Evolutionary conservation across 2,888 invertebrate species (phyloP).

Genomic region (Buathra laborator): DNA sequence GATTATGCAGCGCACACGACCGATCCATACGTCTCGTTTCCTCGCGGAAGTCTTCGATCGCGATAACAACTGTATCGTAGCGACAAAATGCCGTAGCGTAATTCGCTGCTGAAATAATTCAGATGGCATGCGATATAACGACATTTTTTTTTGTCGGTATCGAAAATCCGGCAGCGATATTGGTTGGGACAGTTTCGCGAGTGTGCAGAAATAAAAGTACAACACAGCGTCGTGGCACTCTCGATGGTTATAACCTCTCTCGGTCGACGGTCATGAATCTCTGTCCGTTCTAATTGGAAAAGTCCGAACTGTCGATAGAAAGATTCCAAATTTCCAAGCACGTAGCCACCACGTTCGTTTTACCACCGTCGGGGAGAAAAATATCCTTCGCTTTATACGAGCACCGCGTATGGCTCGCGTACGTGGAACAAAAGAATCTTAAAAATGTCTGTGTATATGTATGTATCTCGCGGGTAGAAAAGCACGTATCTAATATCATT

Average conservation of each 20-base stretch:
- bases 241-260: background rate
- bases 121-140: background rate
- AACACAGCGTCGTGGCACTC: background rate
- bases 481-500: conserved; percentile 41
- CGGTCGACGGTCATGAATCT: conserved; percentile 75
- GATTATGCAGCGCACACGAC: conserved; percentile 50
- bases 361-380: conserved; percentile 35
- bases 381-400: conserved; percentile 58
- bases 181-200: background rate
- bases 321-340: conserved; percentile 73
- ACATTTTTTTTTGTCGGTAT: conserved; percentile 19
- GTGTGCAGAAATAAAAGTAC: background rate
- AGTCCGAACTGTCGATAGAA: conserved; percentile 75
- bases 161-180: background rate
- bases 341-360: conserved; percentile 69
- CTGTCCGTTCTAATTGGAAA: conserved; percentile 78
- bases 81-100: conserved; percentile 13
- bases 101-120: conserved; percentile 34
- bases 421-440: conserved; percentile 38
- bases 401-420: conserved; percentile 26
- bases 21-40: conserved; percentile 41
- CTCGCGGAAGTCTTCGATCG: conserved; percentile 35
- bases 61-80: conserved; percentile 40
- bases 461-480: background rate
- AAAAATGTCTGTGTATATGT: background rate